Conservation (phyloP, 64 coral and sea anemone species). For the Dendronephthya gigantea region DNA sequence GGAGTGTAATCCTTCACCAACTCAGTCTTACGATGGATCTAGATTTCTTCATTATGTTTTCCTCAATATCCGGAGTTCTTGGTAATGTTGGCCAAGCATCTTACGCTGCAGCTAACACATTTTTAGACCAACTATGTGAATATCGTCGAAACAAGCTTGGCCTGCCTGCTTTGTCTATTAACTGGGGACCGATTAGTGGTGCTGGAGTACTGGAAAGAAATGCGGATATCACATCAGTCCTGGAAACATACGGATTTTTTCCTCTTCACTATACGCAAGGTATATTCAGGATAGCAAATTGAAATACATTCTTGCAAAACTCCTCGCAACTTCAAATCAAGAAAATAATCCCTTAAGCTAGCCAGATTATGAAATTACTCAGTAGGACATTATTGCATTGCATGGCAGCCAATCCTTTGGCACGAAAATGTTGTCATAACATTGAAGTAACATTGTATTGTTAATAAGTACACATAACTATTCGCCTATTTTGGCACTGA, state of each 20-base stretch:
- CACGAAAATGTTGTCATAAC: too few species aligned
- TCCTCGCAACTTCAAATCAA: too few species aligned
- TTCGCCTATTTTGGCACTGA: background rate
- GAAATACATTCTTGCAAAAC: too few species aligned
- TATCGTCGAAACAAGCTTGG: slow-evolving; percentile 51
- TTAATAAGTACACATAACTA: too few species aligned
- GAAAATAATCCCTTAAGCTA: too few species aligned
- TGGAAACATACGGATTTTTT: slow-evolving; percentile 17
- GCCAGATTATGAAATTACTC: too few species aligned
- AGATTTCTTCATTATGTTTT: slow-evolving; percentile 67
- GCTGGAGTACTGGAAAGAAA: slow-evolving; percentile 42
- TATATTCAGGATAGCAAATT: too few species aligned
- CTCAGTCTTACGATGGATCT: slow-evolving; percentile 51
- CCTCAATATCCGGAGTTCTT: slow-evolving; percentile 40
- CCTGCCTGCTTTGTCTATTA: slow-evolving; percentile 45
- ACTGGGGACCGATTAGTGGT: slow-evolving; percentile 67
- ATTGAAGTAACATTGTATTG: too few species aligned
- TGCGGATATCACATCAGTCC: background rate
- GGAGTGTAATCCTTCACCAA: slow-evolving; percentile 41
- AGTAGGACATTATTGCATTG: too few species aligned
- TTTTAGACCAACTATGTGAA: slow-evolving; percentile 40
- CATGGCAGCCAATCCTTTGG: too few species aligned
- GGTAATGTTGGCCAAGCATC: slow-evolving; percentile 36
- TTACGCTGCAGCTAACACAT: slow-evolving; percentile 50
- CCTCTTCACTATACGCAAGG: background rate